A percentile compares a stretch with the other conserved stretches of the same genome.
Conservation (phyloP, 2,888 invertebrate species). For the Gonocerus acuteangulatus region DNA sequence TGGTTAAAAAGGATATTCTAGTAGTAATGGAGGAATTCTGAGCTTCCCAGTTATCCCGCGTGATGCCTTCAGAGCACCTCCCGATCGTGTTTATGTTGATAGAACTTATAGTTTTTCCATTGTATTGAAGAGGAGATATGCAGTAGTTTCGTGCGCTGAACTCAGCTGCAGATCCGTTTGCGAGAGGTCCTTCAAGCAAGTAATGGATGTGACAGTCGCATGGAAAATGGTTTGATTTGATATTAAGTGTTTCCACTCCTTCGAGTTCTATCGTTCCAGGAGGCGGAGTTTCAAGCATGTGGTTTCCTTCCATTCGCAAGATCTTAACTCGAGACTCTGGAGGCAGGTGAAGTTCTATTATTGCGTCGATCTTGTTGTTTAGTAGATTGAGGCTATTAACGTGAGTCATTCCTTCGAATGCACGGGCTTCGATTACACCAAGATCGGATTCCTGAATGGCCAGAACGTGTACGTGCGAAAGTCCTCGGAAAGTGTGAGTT, state of each 20-base stretch:
- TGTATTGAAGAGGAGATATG: constrained; percentile 75
- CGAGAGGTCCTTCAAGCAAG: constrained; percentile 66
- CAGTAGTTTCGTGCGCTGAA: constrained; percentile 72
- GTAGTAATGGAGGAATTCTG: constrained; percentile 2
- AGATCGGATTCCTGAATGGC: constrained; percentile 76
- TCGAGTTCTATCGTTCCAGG: constrained; percentile 60
- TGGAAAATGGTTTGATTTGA: constrained; percentile 73
- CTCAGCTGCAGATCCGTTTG: constrained; percentile 49
- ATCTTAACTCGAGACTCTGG: constrained; percentile 62
- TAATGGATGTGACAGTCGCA: constrained; percentile 79
- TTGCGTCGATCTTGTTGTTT: constrained; percentile 76
- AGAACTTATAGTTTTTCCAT: constrained; percentile 63
- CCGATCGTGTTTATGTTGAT: constrained; percentile 59
- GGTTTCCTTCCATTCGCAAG: constrained; percentile 72
- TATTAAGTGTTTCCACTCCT: constrained; percentile 62
- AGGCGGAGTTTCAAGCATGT: constrained; percentile 68
- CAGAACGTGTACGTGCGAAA: constrained; percentile 65
- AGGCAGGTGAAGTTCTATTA: constrained; percentile 65
- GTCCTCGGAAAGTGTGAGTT: constrained; percentile 66
- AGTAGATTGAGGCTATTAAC: constrained; percentile 67
- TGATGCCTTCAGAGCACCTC: constrained; percentile 60
- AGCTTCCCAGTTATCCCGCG: constrained; percentile 53
- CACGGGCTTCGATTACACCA: constrained; percentile 59
- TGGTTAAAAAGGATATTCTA: not conserved
- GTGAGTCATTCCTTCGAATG: constrained; percentile 66